phyloP scores from a whole-genome alignment of 2,797 vertebrate species.

The Australoheros facetus region DNA sequence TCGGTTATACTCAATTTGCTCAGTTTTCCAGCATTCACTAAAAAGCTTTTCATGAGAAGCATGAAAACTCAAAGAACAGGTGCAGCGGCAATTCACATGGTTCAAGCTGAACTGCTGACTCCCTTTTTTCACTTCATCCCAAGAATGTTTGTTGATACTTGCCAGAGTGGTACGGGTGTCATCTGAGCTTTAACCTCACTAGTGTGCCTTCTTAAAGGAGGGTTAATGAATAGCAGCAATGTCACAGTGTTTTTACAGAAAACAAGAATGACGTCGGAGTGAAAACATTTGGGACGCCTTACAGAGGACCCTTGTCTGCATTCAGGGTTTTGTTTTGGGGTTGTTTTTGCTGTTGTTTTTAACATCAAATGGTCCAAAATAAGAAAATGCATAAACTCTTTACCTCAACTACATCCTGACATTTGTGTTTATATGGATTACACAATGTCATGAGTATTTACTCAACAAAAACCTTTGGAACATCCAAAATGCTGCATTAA shows the following conservation, averaged over 20 bases:
- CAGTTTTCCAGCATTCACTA: not conserved
- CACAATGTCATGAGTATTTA: not conserved
- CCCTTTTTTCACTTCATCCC: conserved; percentile 42
- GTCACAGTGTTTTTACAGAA: conserved; percentile 3
- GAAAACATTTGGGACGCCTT: not conserved
- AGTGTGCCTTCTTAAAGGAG: conserved; percentile 12
- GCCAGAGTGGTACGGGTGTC: conserved; percentile 8
- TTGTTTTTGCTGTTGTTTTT: not conserved
- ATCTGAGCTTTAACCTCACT: conserved; percentile 25
- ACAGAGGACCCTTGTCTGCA: not conserved
- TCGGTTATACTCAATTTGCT: not conserved
- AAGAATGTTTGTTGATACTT: conserved; percentile 21
- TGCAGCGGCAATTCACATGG: conserved; percentile 13
- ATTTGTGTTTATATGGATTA: not conserved
- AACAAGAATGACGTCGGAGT: conserved; percentile 10
- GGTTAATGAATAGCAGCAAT: conserved; percentile 25
- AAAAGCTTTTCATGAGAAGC: conserved; percentile 9
- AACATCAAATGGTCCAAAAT: not conserved
- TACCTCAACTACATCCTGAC: not conserved
- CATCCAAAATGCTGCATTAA: not conserved
- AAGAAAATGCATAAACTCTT: not conserved
- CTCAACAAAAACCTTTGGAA: not conserved
- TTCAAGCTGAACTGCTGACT: not conserved
- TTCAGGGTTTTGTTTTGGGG: not conserved
- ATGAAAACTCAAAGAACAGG: conserved; percentile 16